Base-by-base conservation (phyloP, 1,140 invertebrate species). In the Anoplolepis gracilipes region DNA sequence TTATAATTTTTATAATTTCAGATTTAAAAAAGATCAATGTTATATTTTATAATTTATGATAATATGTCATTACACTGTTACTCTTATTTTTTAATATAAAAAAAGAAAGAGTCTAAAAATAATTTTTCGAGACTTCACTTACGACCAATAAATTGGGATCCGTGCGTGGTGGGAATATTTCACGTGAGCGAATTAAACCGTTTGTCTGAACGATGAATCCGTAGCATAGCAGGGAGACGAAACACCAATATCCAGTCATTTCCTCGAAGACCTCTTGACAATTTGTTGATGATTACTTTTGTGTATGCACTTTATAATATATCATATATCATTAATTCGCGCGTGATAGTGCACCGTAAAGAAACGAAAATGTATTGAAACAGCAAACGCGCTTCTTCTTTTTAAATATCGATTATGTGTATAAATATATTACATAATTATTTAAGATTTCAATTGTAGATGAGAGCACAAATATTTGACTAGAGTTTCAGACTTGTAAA, bases 141-240 rank as follows among this genome's bases (percentile, higher is more conserved):
- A 82, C 78, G 6, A 82, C 4, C 28, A 61, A 13, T 73, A 73
- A 10, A 46, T 82, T 82, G 22, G 78, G 39, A 36, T 73, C 67
- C 6, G 1, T 19, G 2, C 1, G n/a, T 19, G 78, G 28, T 2
- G 36, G 49, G 1, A 72, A 59, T 10, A 59, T 7, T 7, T 13
- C 25, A 0, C 53, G 25, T 25, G 67, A 59, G 19, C 67, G 78
- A 61, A 82, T 46, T 2, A 82, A 4, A 59, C 67, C 25, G 11
- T 73, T 73, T 46, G 19, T 73, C 10, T 61, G 53, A 59, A 42
- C 16, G 33, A 81, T 10, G 7, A 72, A 57, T 59, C 65, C 78
- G 33, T 30, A 73, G 30, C 13, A 59, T 25, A 82, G 1, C 36
- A 82, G 5, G 4, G 33, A 61, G 28, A 82, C 7, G 19, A 59